Evolutionary conservation across 2,888 invertebrate genomes (phyloP).

Genomic region (Yponomeuta cagnagella): DNA sequence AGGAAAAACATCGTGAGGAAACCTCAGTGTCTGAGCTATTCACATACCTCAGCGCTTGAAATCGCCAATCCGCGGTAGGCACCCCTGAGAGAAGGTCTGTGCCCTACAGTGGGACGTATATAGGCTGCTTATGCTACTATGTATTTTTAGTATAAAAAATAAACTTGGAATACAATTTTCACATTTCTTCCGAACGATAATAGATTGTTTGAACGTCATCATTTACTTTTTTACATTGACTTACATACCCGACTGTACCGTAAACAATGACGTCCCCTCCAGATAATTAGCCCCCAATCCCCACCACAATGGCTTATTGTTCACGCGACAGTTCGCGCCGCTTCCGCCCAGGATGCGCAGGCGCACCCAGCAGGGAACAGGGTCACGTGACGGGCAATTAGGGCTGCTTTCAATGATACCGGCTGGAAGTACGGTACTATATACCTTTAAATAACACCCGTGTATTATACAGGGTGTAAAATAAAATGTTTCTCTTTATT

Average conservation of each 20-base stretch:
- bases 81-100: too few relatives aligned
- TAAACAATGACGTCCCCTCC: conserved; percentile 18
- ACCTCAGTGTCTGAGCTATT: too few relatives aligned
- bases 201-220: too few relatives aligned
- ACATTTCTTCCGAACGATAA: too few relatives aligned
- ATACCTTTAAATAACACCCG: neutral
- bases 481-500: too few relatives aligned
- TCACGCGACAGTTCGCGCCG: conserved; percentile 39
- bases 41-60: too few relatives aligned
- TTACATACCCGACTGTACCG: neutral
- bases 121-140: too few relatives aligned
- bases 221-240: neutral
- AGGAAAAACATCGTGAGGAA: too few relatives aligned
- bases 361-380: conserved; percentile 27
- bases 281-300: conserved; percentile 46
- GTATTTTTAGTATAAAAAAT: too few relatives aligned
- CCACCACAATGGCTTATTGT: conserved; percentile 68
- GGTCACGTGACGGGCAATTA: neutral
- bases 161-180: too few relatives aligned
- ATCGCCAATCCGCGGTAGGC: too few relatives aligned
- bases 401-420: neutral
- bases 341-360: conserved; percentile 54
- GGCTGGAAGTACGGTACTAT: neutral
- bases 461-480: neutral
- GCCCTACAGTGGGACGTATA: too few relatives aligned